A percentile compares a stretch with the other conserved stretches of the same genome.
phyloP scores from a whole-genome alignment of 2,113 vertebrate species.

The Chelonoidis abingdonii region DNA sequence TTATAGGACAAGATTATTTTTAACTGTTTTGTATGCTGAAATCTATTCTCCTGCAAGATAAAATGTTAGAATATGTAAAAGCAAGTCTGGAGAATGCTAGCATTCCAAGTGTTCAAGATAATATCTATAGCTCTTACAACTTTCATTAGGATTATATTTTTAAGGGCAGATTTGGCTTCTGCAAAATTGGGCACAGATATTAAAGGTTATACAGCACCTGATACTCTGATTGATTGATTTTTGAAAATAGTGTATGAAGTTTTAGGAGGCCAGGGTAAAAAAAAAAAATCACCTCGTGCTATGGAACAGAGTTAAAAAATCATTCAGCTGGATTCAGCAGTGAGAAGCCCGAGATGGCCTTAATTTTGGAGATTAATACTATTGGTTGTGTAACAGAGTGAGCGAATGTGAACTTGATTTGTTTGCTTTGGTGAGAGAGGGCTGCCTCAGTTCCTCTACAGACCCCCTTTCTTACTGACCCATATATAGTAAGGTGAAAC shows the following conservation, averaged over 20 bases:
- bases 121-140: not conserved
- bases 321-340: not conserved
- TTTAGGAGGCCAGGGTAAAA: not conserved
- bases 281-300: not conserved
- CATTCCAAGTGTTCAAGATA: not conserved
- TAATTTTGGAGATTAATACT: not conserved
- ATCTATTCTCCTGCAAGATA: not conserved
- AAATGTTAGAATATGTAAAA: not conserved
- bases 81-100: not conserved
- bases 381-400: not conserved
- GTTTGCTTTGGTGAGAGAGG: not conserved
- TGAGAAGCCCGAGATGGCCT: not conserved
- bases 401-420: not conserved
- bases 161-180: not conserved
- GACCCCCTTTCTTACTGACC: not conserved
- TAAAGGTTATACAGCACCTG: not conserved
- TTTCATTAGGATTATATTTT: not conserved
- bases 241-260: not conserved
- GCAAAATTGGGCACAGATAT: not conserved
- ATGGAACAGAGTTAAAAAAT: not conserved
- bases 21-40: not conserved
- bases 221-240: not conserved
- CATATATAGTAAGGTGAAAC: not conserved
- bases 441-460: not conserved
- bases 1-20: accelerated